Evolutionary conservation across 2,888 invertebrate genomes (phyloP).

Genomic region (Eueremaeus valkanovi): DNA sequence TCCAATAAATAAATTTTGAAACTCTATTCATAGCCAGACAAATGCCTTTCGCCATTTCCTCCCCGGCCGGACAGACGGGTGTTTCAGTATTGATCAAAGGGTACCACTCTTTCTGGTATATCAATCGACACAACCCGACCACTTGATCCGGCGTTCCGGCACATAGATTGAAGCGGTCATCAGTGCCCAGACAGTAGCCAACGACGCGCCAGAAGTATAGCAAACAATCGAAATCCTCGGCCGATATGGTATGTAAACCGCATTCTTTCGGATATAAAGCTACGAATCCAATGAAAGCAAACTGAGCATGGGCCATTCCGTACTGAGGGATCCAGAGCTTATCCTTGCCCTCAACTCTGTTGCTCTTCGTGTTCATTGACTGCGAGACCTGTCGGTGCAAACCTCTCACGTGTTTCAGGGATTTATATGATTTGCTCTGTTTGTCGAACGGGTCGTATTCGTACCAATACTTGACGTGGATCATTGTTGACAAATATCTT

Average conservation of each 20-base stretch:
- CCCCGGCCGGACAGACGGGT: neutral
- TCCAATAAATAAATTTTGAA: neutral
- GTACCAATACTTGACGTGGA: constrained; percentile 77
- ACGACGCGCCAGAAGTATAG: constrained; percentile 78
- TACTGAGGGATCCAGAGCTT: constrained; percentile 65
- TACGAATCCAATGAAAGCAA: constrained; percentile 75
- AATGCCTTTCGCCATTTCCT: constrained; percentile 36
- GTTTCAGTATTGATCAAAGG: neutral
- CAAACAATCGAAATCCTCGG: constrained; percentile 67
- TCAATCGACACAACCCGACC: constrained; percentile 35
- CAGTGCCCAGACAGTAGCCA: constrained; percentile 73
- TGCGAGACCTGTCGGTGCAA: constrained; percentile 57
- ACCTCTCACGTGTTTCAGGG: constrained; percentile 50
- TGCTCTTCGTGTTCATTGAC: constrained; percentile 37
- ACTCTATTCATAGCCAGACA: constrained; percentile 35
- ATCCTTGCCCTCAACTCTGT: constrained; percentile 46
- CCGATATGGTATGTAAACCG: constrained; percentile 61
- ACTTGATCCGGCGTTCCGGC: constrained; percentile 35
- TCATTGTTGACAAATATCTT: constrained; percentile 71
- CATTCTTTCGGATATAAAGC: constrained; percentile 61
- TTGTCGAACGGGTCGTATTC: constrained; percentile 56
- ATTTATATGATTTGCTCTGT: constrained; percentile 37
- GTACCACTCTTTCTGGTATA: constrained; percentile 35
- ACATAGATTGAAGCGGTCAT: constrained; percentile 57
- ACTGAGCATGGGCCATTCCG: constrained; percentile 78